Evolutionary conservation across 2,797 vertebrate species (phyloP), one percentile per base, ranked within the genome.

Genomic region (Poliocrania exsul): DNA sequence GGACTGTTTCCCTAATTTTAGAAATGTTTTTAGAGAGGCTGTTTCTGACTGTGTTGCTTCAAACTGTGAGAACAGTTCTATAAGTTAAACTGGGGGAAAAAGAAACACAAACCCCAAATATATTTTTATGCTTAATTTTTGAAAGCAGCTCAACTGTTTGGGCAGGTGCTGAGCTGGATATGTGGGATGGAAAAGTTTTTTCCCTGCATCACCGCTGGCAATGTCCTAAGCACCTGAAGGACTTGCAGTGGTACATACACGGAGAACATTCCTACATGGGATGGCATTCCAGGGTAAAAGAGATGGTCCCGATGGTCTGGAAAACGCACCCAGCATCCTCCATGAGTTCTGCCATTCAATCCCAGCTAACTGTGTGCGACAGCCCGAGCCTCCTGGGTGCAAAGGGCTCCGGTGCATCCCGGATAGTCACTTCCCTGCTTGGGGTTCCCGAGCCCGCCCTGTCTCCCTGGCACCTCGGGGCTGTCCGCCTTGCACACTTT

Each of bases 221-320:
- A 3, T 6, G 37, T 53, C 18, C 19, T 16, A 10, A 77, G 44
- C 44, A 50, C 53, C 29, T 19, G 65, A 62, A 84, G 46, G 40
- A 24, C 53, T 85, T 35, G 33, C 6, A n/a, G 46, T 38, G 19
- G 40, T 42, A 15, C 11, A 1, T 23, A 12, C 4, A 2, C 2
- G 49, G 64, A 40, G 44, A 38, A 0, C 38, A 24, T 6, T 78
- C 24, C 33, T 26, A 5, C 17, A 5, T 0, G 12, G 58, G 51
- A 3, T 40, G 72, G 25, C 46, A 19, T 31, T 58, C 47, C 40
- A 24, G 28, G 6, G 17, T 46, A 10, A 42, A 46, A 47, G 70
- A 88, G 73, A 6, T 0, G 0, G 31, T 31, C 38, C 62, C 53
- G 0, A 0, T 1, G 8, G 13, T 25, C 78, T 72, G 80, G 38